Conservation (phyloP, 2,888 invertebrate genomes). For the Colletes collaris region DNA sequence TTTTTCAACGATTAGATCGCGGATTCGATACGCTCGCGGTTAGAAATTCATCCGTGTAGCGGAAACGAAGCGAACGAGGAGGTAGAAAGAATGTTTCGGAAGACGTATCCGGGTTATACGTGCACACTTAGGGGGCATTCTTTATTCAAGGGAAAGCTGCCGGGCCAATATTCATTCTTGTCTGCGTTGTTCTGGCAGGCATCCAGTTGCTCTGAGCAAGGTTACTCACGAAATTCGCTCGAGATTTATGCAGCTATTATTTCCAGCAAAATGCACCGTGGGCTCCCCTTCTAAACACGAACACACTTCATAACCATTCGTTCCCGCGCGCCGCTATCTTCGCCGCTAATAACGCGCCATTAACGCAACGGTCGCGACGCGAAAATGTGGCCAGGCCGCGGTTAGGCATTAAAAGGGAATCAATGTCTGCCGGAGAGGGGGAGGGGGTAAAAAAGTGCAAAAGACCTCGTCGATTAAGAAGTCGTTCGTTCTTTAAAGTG, state of each 20-base stretch:
- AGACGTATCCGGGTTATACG: constrained; percentile 17
- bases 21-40: no score
- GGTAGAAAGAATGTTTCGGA: neutral
- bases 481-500: neutral
- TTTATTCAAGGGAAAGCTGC: constrained; percentile 57
- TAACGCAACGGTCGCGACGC: constrained; percentile 36
- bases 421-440: no score
- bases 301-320: constrained; percentile 56
- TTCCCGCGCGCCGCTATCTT: constrained; percentile 35
- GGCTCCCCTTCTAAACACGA: constrained; percentile 48
- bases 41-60: neutral
- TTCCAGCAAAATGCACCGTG: constrained; percentile 59
- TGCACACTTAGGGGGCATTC: constrained; percentile 49
- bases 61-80: neutral
- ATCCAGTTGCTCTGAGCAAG: constrained; percentile 70
- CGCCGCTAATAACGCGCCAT: constrained; percentile 44
- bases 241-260: constrained; percentile 75
- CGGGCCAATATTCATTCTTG: constrained; percentile 58
- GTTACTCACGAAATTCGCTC: constrained; percentile 65
- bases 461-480: constrained; percentile 19
- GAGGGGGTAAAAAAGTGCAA: no score
- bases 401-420: neutral
- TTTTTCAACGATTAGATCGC: no score
- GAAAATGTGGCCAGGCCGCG: neutral
- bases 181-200: constrained; percentile 71